These are phyloP conservation scores for Cynoglossus semilaevis DNA, from an alignment of 2,113 vertebrate genomes.

Conservation along the genomic window DNA sequence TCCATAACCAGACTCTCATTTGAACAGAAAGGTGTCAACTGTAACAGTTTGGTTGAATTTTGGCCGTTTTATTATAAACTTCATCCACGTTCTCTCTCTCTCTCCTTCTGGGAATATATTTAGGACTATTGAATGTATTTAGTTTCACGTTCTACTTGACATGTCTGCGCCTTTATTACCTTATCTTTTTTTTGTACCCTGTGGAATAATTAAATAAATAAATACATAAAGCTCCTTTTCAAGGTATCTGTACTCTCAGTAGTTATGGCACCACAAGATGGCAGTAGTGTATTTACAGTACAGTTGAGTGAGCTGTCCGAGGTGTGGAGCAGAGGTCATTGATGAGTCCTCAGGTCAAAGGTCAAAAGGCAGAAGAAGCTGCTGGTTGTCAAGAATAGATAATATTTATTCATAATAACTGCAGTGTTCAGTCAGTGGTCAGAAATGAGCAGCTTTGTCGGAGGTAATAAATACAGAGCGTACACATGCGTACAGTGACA, in stretches of 20 bases:
- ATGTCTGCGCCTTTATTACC: too few relatives aligned
- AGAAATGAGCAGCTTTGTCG: slow-evolving; percentile 49
- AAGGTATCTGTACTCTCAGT: not conserved
- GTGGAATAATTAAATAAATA: slow-evolving; percentile 14
- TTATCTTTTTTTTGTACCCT: not conserved
- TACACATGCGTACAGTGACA: slow-evolving; percentile 66
- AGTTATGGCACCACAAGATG: not conserved
- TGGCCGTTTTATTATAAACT: too few relatives aligned
- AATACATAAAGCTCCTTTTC: slow-evolving; percentile 12
- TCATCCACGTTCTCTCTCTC: too few relatives aligned
- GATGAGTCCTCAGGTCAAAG: too few relatives aligned
- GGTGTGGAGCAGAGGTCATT: too few relatives aligned
- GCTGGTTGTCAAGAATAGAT: slow-evolving; percentile 61
- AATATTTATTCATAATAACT: slow-evolving; percentile 67
- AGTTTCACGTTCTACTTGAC: too few relatives aligned
- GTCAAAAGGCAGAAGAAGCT: slow-evolving; percentile 24
- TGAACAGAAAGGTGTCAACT: too few relatives aligned
- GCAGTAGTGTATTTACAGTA: slow-evolving; percentile 20
- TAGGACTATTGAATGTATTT: too few relatives aligned
- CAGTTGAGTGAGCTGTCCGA: too few relatives aligned
- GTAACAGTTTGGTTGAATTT: too few relatives aligned
- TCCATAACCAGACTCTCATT: too few relatives aligned
- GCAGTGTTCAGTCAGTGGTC: slow-evolving; percentile 44
- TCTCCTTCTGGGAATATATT: too few relatives aligned
- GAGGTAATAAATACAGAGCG: slow-evolving; percentile 65